Evolutionary conservation across 2,888 invertebrate genomes (phyloP), one percentile per base, ranked within the genome.

Genomic region (Microplitis deprimator): DNA sequence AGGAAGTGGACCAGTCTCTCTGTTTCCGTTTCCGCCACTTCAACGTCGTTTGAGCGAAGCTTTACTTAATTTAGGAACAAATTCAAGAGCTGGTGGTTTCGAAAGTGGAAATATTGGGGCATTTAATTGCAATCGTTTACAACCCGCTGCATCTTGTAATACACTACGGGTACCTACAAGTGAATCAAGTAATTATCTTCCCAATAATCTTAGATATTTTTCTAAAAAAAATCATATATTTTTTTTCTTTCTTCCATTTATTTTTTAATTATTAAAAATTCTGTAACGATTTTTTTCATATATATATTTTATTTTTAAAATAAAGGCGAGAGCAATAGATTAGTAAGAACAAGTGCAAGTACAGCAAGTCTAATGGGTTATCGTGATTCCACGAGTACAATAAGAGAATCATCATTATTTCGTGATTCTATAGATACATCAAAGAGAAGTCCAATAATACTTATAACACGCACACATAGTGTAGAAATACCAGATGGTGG

Each of bases 391-490:
- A 82, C 77, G 50, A 81, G 78, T 20, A 82, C 77, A 39, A 83
- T 84, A 38, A 75, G 73, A 16, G 77, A 73, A 29, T 20, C 41
- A 20, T 38, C 40, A 2, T 64, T 13, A 75, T 76, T 77, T 68
- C 82, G 81, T 72, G 83, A 83, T 40, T 82, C 82, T 6, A 77
- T 79, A 78, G 17, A 79, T 65, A 41, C 67, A 16, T 87, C 90
- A 5, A 90, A 91, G 39, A 91, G 92, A 79, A 94, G 94, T 6
- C 95, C 95, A 0, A 91, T 93, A 75, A 95, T 95, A 76, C 92
- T 94, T 7, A 94, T 95, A 81, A 95, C 95, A 0, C 90, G 94
- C 70, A 94, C 95, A 2, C 93, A 93, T 91, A 94, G 94, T 17
- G 94, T 94, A 84, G 94, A 95, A 85, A 93, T 93, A 84, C 94